phyloP scores from a whole-genome alignment of 2,888 invertebrate genomes.

The Lasioglossum leucozonium region DNA sequence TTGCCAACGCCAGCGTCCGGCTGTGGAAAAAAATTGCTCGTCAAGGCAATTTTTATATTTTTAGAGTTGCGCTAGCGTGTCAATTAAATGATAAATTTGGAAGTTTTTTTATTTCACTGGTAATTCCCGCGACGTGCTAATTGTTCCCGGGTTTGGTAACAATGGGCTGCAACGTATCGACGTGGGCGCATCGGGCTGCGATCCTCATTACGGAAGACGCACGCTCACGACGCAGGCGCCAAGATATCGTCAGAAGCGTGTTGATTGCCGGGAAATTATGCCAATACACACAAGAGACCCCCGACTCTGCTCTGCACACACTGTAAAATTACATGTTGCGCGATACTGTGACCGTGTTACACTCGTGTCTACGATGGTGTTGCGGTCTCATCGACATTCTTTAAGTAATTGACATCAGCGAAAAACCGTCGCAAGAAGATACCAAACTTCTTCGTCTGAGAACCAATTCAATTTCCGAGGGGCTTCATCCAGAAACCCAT shows the following conservation, averaged over 20 bases:
- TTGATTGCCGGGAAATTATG: slow-evolving; percentile 30
- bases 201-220: slow-evolving; percentile 16
- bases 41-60: too few relatives aligned
- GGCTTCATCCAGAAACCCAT: neutral
- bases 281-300: slow-evolving; percentile 12
- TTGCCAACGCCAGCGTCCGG: too few relatives aligned
- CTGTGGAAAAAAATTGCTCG: too few relatives aligned
- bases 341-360: slow-evolving; percentile 2
- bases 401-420: neutral
- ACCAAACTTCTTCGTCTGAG: neutral
- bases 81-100: neutral
- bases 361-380: neutral
- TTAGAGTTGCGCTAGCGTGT: too few relatives aligned
- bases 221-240: slow-evolving; percentile 25
- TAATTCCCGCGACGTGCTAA: neutral
- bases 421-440: neutral
- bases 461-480: neutral
- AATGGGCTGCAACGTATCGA: slow-evolving; percentile 1
- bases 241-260: slow-evolving; percentile 23
- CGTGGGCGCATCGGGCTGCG: slow-evolving; percentile 8
- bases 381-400: neutral
- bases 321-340: slow-evolving; percentile 11
- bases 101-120: neutral
- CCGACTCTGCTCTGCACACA: neutral
- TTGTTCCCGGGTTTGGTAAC: neutral